Conservation (phyloP, 92 coral and sea anemone species). For the Zoanthus sociatus region DNA sequence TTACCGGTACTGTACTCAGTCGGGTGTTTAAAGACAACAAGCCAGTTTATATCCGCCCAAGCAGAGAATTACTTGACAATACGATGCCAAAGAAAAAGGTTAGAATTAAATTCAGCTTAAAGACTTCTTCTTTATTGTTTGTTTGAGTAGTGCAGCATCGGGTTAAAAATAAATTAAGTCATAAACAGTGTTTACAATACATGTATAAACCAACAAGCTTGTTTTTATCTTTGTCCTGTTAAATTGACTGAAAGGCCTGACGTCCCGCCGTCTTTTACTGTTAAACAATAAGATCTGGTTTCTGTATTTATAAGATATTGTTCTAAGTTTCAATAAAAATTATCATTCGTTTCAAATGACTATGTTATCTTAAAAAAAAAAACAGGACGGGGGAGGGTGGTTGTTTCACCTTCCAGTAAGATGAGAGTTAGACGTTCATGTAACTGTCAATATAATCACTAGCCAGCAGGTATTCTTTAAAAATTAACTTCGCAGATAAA, state of each 20-base stretch:
- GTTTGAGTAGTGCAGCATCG: background rate
- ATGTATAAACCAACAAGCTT: background rate
- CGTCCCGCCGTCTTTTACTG: background rate
- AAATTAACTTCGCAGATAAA: no score
- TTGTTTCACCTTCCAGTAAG: no score
- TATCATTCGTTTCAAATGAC: no score
- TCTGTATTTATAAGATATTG: no score
- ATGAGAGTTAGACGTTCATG: no score
- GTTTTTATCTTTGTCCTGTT: background rate
- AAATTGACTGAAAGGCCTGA: background rate
- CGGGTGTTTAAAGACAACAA: conserved; percentile 42
- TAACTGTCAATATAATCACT: no score
- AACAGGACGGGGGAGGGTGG: no score
- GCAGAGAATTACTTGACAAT: conserved; percentile 1
- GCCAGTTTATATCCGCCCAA: conserved; percentile 47
- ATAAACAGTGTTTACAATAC: background rate
- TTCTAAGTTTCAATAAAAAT: no score
- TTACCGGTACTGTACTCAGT: conserved; percentile 40
- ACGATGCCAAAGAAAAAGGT: background rate
- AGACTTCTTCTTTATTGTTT: background rate
- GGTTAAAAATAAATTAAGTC: conserved; percentile 1
- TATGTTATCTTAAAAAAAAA: no score
- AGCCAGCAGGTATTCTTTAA: no score
- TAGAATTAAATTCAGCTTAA: background rate
- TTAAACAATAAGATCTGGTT: background rate